These are phyloP conservation scores for Promerops cafer DNA, from an alignment of 2,113 vertebrate genomes.

Conservation along the genomic window DNA sequence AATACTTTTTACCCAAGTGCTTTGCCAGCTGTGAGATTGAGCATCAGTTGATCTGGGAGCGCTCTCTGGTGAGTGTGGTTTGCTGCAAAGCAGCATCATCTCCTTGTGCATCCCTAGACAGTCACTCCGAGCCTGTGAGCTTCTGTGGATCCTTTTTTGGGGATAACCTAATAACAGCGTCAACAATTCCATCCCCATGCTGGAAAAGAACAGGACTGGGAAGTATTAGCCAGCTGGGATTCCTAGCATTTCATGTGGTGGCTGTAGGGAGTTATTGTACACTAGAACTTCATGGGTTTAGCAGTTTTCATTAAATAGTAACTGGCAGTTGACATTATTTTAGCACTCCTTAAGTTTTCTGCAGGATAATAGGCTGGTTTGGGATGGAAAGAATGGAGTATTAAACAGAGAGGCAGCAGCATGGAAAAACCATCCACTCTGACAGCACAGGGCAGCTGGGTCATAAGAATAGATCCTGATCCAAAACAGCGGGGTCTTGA, in stretches of 20 bases:
- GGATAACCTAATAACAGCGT: slow-evolving; percentile 75
- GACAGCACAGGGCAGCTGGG: not conserved
- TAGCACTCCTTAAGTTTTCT: not conserved
- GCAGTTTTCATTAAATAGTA: not conserved
- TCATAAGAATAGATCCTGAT: fast-evolving
- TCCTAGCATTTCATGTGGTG: not conserved
- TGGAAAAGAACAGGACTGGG: not conserved
- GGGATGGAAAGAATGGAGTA: not conserved
- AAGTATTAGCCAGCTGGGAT: not conserved
- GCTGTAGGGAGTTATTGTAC: not conserved
- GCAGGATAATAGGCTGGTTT: not conserved
- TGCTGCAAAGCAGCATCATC: slow-evolving; percentile 37
- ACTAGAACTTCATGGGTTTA: not conserved
- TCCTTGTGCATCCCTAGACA: slow-evolving; percentile 5
- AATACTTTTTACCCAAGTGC: slow-evolving; percentile 37
- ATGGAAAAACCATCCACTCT: not conserved
- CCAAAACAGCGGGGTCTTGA: not conserved
- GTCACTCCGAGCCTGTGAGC: not conserved
- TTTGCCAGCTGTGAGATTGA: slow-evolving; percentile 59
- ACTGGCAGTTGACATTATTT: not conserved
- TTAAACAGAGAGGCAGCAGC: not conserved
- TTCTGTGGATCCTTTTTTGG: slow-evolving; percentile 30
- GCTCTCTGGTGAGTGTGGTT: slow-evolving; percentile 73
- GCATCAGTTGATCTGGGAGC: slow-evolving; percentile 55
- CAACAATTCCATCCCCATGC: fast-evolving